Evolutionary conservation across 30 jellyfish, hydroid and myxozoan genomes (phyloP).

Genomic region (Aurelia sp.): DNA sequence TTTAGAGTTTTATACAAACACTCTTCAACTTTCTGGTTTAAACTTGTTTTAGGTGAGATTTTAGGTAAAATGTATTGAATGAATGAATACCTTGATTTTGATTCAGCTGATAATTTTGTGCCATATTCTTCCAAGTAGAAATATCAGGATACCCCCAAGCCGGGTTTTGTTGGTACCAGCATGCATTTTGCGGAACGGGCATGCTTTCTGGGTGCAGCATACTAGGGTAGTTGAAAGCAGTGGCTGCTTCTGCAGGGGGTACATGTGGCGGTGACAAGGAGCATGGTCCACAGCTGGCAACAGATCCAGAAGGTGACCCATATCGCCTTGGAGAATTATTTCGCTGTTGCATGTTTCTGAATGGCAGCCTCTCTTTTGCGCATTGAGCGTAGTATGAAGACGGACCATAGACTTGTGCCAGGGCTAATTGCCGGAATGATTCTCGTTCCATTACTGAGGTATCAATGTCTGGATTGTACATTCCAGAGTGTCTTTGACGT

Average conservation of each 20-base stretch:
- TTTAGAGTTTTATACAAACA: too few relatives aligned
- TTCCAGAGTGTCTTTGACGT: neutral
- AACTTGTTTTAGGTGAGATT: too few relatives aligned
- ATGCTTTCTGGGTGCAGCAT: conserved; percentile 6
- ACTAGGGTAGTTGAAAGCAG: neutral
- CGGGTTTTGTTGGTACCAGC: conserved; percentile 38
- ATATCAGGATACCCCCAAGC: conserved; percentile 29
- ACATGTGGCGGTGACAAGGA: conserved; percentile 1
- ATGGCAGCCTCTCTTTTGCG: conserved; percentile 31
- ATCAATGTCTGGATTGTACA: conserved; percentile 41
- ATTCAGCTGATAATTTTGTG: conserved; percentile 15
- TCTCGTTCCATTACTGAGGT: conserved; percentile 32
- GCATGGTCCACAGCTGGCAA: neutral
- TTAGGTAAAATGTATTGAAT: too few relatives aligned
- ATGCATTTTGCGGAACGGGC: neutral
- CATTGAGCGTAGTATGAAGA: conserved; percentile 17
- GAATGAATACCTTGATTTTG: conserved; percentile 37
- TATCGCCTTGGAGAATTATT: conserved; percentile 26
- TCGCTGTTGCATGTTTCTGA: conserved; percentile 22
- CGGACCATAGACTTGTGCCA: conserved; percentile 41
- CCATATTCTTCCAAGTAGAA: conserved; percentile 21
- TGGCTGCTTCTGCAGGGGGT: neutral
- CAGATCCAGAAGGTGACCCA: neutral
- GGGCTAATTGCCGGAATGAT: conserved; percentile 58
- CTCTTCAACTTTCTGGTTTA: too few relatives aligned